Conservation (phyloP, 2,888 invertebrate genomes). For the Petrolisthes cinctipes region DNA sequence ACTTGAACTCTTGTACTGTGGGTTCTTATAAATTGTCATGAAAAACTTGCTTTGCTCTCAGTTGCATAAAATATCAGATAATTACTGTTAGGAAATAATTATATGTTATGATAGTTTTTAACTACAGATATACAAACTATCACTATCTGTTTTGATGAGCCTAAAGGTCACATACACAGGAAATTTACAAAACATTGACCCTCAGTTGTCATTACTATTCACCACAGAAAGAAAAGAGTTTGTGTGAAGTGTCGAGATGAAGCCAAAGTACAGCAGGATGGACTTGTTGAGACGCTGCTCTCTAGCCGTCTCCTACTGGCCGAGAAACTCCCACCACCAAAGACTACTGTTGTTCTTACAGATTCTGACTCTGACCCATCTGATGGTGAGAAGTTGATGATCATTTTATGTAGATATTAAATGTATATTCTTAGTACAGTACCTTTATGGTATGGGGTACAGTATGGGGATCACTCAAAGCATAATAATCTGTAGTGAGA, state of each 20-base stretch:
- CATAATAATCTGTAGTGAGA: too few species aligned
- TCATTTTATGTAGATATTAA: too few species aligned
- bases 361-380: slow-evolving; percentile 64
- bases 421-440: too few species aligned
- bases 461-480: too few species aligned
- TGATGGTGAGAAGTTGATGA: slow-evolving; percentile 38
- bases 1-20: background rate
- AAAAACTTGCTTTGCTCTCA: too few species aligned
- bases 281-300: slow-evolving; percentile 38
- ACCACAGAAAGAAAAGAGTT: slow-evolving; percentile 53
- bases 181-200: background rate
- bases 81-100: too few species aligned
- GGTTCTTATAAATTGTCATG: too few species aligned
- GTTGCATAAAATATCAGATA: too few species aligned
- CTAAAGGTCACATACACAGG: background rate
- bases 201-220: background rate
- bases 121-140: too few species aligned
- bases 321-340: slow-evolving; percentile 46
- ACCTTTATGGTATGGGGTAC: too few species aligned
- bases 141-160: background rate
- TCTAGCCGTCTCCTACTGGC: slow-evolving; percentile 45
- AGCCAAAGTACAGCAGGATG: slow-evolving; percentile 47
- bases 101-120: too few species aligned
- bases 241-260: slow-evolving; percentile 43
- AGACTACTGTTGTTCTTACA: slow-evolving; percentile 62